These are phyloP conservation scores for Tragelaphus imberbis DNA, from an alignment of 2,113 vertebrate species.

Conservation along the genomic window DNA sequence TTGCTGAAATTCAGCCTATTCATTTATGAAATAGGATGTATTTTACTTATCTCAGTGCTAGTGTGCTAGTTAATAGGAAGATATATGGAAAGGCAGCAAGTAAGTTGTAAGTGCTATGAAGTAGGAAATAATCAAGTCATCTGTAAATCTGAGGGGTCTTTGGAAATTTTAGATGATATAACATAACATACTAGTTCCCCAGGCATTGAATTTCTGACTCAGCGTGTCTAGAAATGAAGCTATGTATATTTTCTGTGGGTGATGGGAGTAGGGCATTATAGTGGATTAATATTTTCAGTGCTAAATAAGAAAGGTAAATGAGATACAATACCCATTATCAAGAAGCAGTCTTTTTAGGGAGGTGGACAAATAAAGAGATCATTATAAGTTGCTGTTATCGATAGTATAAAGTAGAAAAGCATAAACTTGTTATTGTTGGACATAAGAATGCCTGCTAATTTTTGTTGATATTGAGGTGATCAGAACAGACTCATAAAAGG, in stretches of 20 bases:
- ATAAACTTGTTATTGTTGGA: background rate
- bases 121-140: background rate
- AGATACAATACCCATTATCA: background rate
- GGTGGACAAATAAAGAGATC: background rate
- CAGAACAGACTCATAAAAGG: background rate
- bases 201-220: background rate
- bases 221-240: background rate
- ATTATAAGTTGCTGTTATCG: background rate
- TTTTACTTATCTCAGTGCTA: background rate
- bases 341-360: background rate
- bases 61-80: background rate
- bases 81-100: background rate
- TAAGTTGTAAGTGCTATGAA: background rate
- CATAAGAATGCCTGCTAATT: background rate
- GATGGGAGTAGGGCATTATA: background rate
- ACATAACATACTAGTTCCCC: background rate
- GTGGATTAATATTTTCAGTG: background rate
- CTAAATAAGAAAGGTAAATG: background rate
- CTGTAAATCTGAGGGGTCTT: background rate
- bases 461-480: background rate
- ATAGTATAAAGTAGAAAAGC: background rate
- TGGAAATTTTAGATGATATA: background rate
- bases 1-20: background rate
- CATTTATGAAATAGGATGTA: background rate
- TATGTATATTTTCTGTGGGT: background rate